Conservation (phyloP, 2,113 vertebrate genomes). For the Electrona antarctica region DNA sequence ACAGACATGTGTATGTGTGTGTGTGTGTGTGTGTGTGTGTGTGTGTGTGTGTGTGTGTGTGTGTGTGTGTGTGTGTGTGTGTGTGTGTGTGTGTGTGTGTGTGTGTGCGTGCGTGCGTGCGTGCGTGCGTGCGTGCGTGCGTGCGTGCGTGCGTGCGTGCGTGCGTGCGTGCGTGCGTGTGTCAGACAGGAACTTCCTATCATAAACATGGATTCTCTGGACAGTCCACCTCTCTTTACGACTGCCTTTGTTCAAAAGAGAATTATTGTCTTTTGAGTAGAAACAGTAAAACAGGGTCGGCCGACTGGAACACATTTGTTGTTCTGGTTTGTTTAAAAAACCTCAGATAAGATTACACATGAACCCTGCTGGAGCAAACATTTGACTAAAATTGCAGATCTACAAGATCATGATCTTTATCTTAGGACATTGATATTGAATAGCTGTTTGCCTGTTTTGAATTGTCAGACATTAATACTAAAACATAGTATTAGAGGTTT, state of each 20-base stretch:
- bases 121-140: background rate
- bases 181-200: conserved; percentile 21
- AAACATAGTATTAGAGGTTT: too few relatives aligned
- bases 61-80: background rate
- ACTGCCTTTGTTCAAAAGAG: background rate
- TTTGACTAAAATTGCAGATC: too few relatives aligned
- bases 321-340: background rate
- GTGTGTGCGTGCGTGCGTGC: conserved; percentile 7
- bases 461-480: too few relatives aligned
- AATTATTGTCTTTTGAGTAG: background rate
- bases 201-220: background rate
- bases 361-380: background rate
- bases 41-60: conserved; percentile 8
- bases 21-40: background rate
- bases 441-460: background rate
- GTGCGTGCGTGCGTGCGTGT: conserved; percentile 3
- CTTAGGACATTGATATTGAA: background rate
- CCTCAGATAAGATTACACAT: background rate
- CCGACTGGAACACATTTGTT: background rate
- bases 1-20: background rate
- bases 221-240: background rate
- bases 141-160: background rate
- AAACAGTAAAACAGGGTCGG: background rate
- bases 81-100: background rate
- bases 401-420: background rate